Conservation (phyloP, 1,140 invertebrate species). For the Pantala flavescens region DNA sequence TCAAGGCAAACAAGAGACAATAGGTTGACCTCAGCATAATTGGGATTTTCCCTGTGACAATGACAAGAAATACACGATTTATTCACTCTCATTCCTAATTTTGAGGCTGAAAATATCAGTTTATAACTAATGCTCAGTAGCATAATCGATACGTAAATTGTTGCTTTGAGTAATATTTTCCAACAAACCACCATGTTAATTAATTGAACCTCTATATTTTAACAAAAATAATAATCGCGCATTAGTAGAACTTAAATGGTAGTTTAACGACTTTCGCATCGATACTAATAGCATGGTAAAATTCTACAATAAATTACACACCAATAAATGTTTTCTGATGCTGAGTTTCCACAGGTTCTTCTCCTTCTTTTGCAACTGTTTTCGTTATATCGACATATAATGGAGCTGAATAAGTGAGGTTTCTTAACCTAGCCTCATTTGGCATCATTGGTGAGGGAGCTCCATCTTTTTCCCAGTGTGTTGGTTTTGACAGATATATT, state of each 20-base stretch:
- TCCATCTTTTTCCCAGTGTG: slow-evolving; percentile 99
- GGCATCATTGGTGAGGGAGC: slow-evolving; percentile 98
- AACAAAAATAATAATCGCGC: too few relatives aligned
- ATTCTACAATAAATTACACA: slow-evolving; percentile 18
- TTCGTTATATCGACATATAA: slow-evolving; percentile 98
- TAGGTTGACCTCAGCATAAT: slow-evolving; percentile 98
- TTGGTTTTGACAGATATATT: slow-evolving; percentile 97
- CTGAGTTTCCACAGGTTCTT: slow-evolving; percentile 84
- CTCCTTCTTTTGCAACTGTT: slow-evolving; percentile 80
- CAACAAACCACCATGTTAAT: too few relatives aligned
- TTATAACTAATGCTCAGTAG: too few relatives aligned
- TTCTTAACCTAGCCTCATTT: slow-evolving; percentile 85
- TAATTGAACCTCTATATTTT: too few relatives aligned
- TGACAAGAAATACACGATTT: background rate
- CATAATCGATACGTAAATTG: too few relatives aligned
- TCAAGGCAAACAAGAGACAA: slow-evolving; percentile 84
- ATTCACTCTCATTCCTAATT: too few relatives aligned
- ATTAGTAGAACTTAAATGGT: too few relatives aligned
- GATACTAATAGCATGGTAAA: too few relatives aligned
- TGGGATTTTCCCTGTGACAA: slow-evolving; percentile 71
- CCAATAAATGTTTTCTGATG: slow-evolving; percentile 98
- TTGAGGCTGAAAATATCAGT: too few relatives aligned
- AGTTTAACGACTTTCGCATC: too few relatives aligned
- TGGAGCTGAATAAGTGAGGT: slow-evolving; percentile 91
- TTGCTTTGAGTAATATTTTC: too few relatives aligned